Conservation (phyloP, 2,797 vertebrate species). For the Carapus acus region DNA sequence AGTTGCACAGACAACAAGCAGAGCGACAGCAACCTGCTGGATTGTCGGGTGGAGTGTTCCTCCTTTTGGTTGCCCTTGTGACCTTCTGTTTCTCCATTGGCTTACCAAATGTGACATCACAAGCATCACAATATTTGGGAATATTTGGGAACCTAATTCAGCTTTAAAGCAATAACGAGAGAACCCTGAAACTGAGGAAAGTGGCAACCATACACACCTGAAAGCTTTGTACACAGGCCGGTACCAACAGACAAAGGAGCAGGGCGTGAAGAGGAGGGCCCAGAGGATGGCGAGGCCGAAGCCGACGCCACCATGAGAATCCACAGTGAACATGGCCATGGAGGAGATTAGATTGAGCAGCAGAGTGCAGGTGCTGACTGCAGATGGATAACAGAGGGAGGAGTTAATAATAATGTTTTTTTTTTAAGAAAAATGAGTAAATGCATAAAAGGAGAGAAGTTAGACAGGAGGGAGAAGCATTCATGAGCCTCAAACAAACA, state of each 20-base stretch:
- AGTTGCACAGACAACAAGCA: too few species aligned
- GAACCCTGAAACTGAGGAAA: not conserved
- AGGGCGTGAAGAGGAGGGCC: slow-evolving; percentile 88
- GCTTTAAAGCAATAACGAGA: too few species aligned
- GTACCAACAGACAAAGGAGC: slow-evolving; percentile 96
- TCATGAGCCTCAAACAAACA: not conserved
- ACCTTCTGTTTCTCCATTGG: too few species aligned
- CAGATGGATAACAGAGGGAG: not conserved
- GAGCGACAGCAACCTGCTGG: too few species aligned
- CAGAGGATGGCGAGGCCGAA: slow-evolving; percentile 93
- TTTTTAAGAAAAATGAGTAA: not conserved
- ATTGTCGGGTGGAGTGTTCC: too few species aligned
- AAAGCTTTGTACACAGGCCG: slow-evolving; percentile 95
- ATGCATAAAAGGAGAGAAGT: not conserved
- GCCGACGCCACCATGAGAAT: slow-evolving; percentile 66
- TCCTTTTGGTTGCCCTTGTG: too few species aligned
- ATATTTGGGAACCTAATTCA: too few species aligned
- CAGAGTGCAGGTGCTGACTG: slow-evolving; percentile 69
- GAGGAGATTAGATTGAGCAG: slow-evolving; percentile 85
- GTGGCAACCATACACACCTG: slow-evolving; percentile 68
- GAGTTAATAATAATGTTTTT: too few species aligned
- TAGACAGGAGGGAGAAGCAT: not conserved
- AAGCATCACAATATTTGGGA: too few species aligned
- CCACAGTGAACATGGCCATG: slow-evolving; percentile 82
- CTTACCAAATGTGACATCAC: too few species aligned